Conservation (phyloP, 1,140 invertebrate genomes). For the Sarcophaga bullata region DNA sequence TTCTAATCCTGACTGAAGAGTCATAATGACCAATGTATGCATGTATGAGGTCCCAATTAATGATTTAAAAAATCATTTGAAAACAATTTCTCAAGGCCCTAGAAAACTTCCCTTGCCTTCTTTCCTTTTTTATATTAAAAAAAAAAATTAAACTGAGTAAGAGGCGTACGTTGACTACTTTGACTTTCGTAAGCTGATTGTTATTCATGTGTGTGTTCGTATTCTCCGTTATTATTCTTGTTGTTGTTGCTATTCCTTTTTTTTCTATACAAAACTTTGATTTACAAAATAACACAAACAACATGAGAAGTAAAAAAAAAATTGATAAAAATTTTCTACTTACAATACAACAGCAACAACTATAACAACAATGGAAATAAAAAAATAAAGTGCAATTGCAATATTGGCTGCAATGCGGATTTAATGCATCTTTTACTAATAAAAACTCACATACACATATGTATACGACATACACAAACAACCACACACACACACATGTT, state of each 20-base stretch:
- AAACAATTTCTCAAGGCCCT: too few relatives aligned
- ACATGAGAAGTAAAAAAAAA: constrained; percentile 1
- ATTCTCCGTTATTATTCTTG: not conserved
- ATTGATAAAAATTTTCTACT: constrained; percentile 21
- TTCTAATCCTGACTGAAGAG: too few relatives aligned
- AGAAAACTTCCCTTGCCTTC: too few relatives aligned
- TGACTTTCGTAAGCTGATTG: not conserved
- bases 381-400: constrained; percentile 37
- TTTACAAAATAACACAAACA: constrained; percentile 7
- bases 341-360: too few relatives aligned
- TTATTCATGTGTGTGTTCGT: not conserved
- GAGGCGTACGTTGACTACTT: constrained; percentile 4
- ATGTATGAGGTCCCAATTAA: too few relatives aligned
- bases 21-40: too few relatives aligned
- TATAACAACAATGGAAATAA: not conserved
- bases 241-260: not conserved
- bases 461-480: not conserved
- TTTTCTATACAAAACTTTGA: constrained; percentile 4
- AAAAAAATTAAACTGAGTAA: too few relatives aligned
- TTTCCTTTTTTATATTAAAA: too few relatives aligned
- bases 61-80: too few relatives aligned
- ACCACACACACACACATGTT: too few relatives aligned
- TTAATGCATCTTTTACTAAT: constrained; percentile 36
- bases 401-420: constrained; percentile 39
- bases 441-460: not conserved